Evolutionary conservation across 2,797 vertebrate species (phyloP).

Genomic region (Intellagama lesueurii): DNA sequence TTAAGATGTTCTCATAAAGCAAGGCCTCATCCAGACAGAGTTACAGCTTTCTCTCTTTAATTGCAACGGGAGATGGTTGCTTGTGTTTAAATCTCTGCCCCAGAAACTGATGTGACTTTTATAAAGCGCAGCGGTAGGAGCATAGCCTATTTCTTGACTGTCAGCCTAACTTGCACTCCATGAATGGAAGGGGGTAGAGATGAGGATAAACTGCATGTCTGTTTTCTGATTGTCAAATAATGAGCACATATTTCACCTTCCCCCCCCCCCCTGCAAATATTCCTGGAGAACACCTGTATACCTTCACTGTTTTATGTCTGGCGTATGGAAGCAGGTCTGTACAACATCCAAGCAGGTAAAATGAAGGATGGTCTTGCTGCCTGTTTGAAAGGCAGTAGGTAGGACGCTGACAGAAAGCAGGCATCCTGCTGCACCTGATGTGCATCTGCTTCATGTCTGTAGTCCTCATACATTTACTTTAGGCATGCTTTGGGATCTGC

Average conservation of each 20-base stretch:
- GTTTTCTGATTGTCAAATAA: conserved; percentile 39
- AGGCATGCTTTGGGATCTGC: conserved; percentile 39
- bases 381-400: conserved; percentile 69
- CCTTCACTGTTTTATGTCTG: conserved; percentile 74
- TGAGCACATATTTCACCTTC: conserved; percentile 51
- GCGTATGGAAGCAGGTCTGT: conserved; percentile 70
- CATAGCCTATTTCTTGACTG: not conserved
- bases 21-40: not conserved
- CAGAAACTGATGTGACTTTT: not conserved
- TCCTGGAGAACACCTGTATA: conserved; percentile 74
- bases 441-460: conserved; percentile 73
- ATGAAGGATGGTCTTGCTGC: conserved; percentile 60
- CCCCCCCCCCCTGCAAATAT: conserved; percentile 43
- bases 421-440: conserved; percentile 71
- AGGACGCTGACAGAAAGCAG: conserved; percentile 77
- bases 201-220: conserved; percentile 21
- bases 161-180: not conserved
- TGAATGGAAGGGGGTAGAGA: not conserved
- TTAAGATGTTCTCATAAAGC: not conserved
- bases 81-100: not conserved
- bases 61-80: not conserved
- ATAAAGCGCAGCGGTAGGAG: not conserved
- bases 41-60: not conserved
- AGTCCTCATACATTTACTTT: conserved; percentile 61
- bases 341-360: conserved; percentile 75